A percentile compares a stretch with the other conserved stretches of the same genome.
Evolutionary conservation across 2,888 invertebrate genomes (phyloP).

Genomic region (Caradrina clavipalpis): DNA sequence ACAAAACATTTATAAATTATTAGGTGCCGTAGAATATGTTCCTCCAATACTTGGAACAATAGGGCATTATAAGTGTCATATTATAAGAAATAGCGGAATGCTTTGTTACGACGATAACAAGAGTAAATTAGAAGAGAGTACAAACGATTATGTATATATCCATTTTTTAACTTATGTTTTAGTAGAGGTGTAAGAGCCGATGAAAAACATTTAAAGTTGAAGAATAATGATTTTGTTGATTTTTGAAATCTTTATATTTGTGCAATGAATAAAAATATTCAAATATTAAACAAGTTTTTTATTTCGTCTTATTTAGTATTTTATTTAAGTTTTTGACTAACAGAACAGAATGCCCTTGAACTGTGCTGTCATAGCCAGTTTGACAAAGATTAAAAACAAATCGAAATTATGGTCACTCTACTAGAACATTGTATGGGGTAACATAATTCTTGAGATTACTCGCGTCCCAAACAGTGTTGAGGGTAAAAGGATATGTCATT

Average conservation of each 20-base stretch:
- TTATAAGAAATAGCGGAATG: constrained; percentile 46
- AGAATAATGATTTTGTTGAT: constrained; percentile 47
- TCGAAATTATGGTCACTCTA: constrained; percentile 41
- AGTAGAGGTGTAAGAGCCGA: constrained; percentile 46
- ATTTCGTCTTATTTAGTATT: constrained; percentile 41
- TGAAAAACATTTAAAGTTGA: constrained; percentile 44
- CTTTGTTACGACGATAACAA: constrained; percentile 46
- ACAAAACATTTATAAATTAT: constrained; percentile 51
- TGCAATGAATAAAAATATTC: constrained; percentile 45
- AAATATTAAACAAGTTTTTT: constrained; percentile 44
- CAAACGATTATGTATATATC: constrained; percentile 39
- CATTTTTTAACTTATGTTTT: constrained; percentile 48
- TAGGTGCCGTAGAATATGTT: constrained; percentile 48
- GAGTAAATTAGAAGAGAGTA: constrained; percentile 43
- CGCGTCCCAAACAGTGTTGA: constrained; percentile 32
- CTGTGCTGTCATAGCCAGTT: constrained; percentile 45
- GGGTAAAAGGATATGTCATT: constrained; percentile 40
- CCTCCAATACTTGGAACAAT: constrained; percentile 46
- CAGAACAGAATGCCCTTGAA: constrained; percentile 43
- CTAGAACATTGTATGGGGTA: constrained; percentile 43
- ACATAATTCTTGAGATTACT: constrained; percentile 34
- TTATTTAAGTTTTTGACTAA: constrained; percentile 43
- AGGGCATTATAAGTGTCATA: constrained; percentile 47
- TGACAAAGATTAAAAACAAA: constrained; percentile 45
- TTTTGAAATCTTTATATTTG: constrained; percentile 45